Evolutionary conservation across 2,888 invertebrate genomes (phyloP).

Genomic region (Erebia ligea): DNA sequence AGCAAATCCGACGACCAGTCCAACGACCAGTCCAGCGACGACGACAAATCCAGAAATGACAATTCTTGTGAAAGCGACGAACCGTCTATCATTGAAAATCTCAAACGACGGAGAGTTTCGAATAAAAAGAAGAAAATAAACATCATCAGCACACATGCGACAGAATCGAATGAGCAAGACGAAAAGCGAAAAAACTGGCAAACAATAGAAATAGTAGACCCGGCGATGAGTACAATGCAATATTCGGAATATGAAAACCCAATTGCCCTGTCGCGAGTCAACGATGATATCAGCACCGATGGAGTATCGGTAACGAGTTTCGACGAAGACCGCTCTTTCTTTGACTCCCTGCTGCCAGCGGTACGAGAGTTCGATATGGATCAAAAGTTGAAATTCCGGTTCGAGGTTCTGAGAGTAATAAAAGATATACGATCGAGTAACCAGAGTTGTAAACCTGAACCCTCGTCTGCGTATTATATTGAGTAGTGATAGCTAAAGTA

Average conservation of each 20-base stretch:
- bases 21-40: slow-evolving; percentile 48
- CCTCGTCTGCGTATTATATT: slow-evolving; percentile 21
- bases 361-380: slow-evolving; percentile 66
- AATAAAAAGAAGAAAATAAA: slow-evolving; percentile 50
- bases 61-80: slow-evolving; percentile 42
- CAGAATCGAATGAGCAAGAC: not conserved
- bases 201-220: slow-evolving; percentile 13
- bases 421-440: slow-evolving; percentile 56
- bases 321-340: slow-evolving; percentile 70
- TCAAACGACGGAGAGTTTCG: slow-evolving; percentile 51
- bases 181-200: slow-evolving; percentile 12
- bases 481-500: not conserved
- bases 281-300: slow-evolving; percentile 6
- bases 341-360: slow-evolving; percentile 68
- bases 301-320: not conserved
- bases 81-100: slow-evolving; percentile 51
- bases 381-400: slow-evolving; percentile 67
- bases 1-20: slow-evolving; percentile 14
- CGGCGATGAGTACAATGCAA: not conserved
- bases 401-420: slow-evolving; percentile 60
- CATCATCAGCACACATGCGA: slow-evolving; percentile 54
- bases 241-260: slow-evolving; percentile 12
- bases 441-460: slow-evolving; percentile 49
- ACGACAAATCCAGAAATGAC: slow-evolving; percentile 44
- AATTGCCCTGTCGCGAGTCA: slow-evolving; percentile 1